Conservation (phyloP, 2,113 vertebrate genomes). For the Tor tambroides region DNA sequence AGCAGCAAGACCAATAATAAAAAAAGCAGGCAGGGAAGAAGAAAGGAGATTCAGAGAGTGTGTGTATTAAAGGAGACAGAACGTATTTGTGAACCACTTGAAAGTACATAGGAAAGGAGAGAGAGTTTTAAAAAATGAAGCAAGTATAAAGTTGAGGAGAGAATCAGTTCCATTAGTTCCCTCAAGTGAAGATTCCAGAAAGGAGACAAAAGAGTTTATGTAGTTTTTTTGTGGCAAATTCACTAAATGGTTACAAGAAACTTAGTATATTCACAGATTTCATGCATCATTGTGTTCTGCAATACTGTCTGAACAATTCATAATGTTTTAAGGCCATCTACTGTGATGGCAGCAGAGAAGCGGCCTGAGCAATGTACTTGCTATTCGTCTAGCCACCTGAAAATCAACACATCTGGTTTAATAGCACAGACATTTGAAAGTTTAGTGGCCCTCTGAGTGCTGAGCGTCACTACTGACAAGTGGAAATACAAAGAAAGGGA, state of each 20-base stretch:
- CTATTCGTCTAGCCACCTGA: neutral
- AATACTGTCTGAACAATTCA: neutral
- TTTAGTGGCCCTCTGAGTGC: neutral
- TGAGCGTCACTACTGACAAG: neutral
- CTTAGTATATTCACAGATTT: neutral
- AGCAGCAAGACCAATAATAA: constrained; percentile 80
- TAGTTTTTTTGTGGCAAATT: neutral
- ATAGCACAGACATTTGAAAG: neutral
- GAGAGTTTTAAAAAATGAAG: neutral
- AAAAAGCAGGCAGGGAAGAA: constrained; percentile 75
- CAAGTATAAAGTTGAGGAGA: neutral
- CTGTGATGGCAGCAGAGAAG: neutral
- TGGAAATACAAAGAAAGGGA: neutral
- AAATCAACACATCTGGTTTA: neutral
- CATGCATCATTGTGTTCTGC: neutral
- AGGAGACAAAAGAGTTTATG: neutral
- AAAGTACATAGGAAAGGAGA: neutral
- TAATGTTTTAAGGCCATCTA: neutral
- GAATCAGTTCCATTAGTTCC: neutral
- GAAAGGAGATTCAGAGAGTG: constrained; percentile 75
- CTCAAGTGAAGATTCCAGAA: neutral
- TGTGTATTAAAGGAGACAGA: constrained; percentile 56
- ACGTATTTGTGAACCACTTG: constrained; percentile 55
- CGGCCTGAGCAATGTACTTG: neutral
- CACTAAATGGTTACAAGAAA: neutral